Base-by-base conservation (phyloP, 1,140 invertebrate genomes). In the Phymastichus coffea region DNA sequence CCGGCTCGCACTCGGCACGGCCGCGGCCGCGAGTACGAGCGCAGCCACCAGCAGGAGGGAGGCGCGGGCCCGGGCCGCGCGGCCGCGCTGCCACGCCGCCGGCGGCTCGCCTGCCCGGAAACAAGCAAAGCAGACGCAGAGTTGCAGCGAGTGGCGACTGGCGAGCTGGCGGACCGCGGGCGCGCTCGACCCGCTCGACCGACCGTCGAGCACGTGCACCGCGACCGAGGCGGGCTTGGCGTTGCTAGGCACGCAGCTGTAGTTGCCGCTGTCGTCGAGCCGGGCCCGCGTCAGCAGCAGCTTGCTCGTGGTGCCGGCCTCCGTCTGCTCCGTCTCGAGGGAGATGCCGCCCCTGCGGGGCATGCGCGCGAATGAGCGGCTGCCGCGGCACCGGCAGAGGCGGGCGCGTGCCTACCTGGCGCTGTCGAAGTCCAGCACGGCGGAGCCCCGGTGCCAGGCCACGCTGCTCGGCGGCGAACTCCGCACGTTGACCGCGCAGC, bases 121-220 rank as follows among this genome's bases (percentile, higher is more conserved):
- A 22, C 12, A 25, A n/a, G 46, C 3, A 17, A 20, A 4, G 15
- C 10, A 30, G 3, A 20, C 46, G 15, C 14, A 48, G 30, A 35
- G 47, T 4, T n/a, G 3, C 14, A 9, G 17, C 1, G 44, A 30
- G 25, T 20, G 15, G 44, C 12, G n/a, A 28, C 8, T 19, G 23
- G 19, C 12, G 6, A 1, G 12, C 12, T n/a, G n/a, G n/a, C 7
- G 37, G 37, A 12, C 7, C 15, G 38, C 25, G 14, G 12, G 12
- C 28, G 28, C 28, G 6, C 12, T n/a, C n/a, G n/a, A n/a, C n/a
- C n/a, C n/a, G n/a, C n/a, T n/a, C 6, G 12, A 33, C 28, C 28
- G 28, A 94, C 93, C 93, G 78, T 94, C 94, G 51, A 95, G 83
- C 23, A 95, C 93, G 77, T 95, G 92, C 64, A 95, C 92, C 63